Base-by-base conservation (phyloP, 2,888 invertebrate species). In the Eupeodes luniger region DNA sequence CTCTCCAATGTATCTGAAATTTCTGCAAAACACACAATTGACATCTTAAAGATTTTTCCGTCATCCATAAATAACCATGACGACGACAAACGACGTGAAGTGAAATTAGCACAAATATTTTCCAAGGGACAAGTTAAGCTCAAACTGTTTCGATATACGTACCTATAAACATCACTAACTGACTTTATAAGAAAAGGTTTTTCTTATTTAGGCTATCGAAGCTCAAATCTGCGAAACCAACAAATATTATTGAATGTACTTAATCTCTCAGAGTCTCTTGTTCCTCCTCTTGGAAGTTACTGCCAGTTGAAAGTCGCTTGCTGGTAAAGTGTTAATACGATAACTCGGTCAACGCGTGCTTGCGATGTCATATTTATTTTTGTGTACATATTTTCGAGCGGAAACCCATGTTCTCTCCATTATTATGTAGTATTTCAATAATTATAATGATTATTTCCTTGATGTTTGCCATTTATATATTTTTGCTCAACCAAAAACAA, bases 361-460 rank as follows among this genome's bases (percentile, higher is more conserved):
- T 51, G 16, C 59, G 55, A 72, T 85, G 85, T 81, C 87, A 77
- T 19, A 40, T 47, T 66, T 66, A 34, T 80, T 57, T 80, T 12
- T 1, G 44, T 64, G 9, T 78, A 51, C 74, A 81, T 70, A 82
- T 76, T 59, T 67, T 55, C 75, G 59, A 57, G 61, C 78, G 70
- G 64, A 66, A 79, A 79, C 62, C 55, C 74, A 79, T 75, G 70
- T 79, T 55, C 72, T 53, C 55, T 67, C 70, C 75, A 66, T 69
- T 78, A 66, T 69, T 78, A 85, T 78, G 77, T 59, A 55, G 85
- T n/a, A 67, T 74, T 82, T 78, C 81, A 81, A 81, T 85, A 81
- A 74, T 77, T 77, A 74, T 77, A 77, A 81, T 77, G 76, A 85
- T 81, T 81, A 85, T 72, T 76, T 57, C 44, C 72, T 1, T 67